Percentiles rank a stretch among this genome's conserved stretches.
Evolutionary conservation across 1,140 invertebrate species (phyloP).

Genomic region (Aporrectodea caliginosa): DNA sequence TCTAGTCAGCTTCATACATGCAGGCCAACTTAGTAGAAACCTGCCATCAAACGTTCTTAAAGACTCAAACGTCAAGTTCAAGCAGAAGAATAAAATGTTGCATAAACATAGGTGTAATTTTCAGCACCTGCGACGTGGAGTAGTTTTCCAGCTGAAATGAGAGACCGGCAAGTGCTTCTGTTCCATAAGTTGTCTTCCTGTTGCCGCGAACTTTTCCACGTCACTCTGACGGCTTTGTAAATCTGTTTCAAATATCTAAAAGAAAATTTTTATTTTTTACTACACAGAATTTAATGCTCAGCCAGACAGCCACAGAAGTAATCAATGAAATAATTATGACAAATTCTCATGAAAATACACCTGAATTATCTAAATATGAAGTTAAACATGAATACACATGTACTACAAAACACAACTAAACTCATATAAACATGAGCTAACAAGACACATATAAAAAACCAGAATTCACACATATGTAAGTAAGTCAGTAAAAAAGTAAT

Average conservation of each 20-base stretch:
- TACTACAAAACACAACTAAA: too few relatives aligned
- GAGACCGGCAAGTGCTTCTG: not conserved
- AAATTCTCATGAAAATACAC: not conserved
- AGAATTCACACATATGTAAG: too few relatives aligned
- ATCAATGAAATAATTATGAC: not conserved
- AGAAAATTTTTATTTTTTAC: not conserved
- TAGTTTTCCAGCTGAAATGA: not conserved
- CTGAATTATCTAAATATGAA: not conserved
- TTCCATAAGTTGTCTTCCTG: conserved; percentile 31
- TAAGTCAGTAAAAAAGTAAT: too few relatives aligned
- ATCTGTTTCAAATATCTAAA: conserved; percentile 54
- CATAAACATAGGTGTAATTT: too few relatives aligned
- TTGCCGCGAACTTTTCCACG: conserved; percentile 52
- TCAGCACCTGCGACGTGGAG: too few relatives aligned
- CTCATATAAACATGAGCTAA: too few relatives aligned
- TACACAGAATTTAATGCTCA: not conserved
- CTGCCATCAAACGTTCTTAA: too few relatives aligned
- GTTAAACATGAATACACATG: not conserved
- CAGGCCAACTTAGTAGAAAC: too few relatives aligned
- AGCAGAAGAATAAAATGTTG: too few relatives aligned
- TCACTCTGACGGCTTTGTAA: conserved; percentile 53
- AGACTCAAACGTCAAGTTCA: too few relatives aligned
- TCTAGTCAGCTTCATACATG: too few relatives aligned
- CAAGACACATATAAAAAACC: too few relatives aligned
- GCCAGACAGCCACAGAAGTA: not conserved